Evolutionary conservation across 92 coral and sea anemone species (phyloP).

Genomic region (Nematostella vectensis): DNA sequence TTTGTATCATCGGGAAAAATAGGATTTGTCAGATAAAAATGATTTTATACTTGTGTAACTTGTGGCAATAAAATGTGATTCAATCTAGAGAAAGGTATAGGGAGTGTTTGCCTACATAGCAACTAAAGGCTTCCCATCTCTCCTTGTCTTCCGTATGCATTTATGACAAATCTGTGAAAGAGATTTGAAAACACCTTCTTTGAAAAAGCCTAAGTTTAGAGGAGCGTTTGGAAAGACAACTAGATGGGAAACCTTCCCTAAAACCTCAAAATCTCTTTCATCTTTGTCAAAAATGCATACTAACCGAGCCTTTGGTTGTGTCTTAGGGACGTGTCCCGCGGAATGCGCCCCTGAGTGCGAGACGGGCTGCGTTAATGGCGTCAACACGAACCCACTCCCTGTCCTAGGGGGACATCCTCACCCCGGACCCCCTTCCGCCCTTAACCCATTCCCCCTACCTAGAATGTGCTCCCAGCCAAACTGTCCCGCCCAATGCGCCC

Average conservation of each 20-base stretch:
- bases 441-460: slow-evolving; percentile 60
- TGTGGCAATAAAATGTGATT: too few species aligned
- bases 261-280: slow-evolving; percentile 4
- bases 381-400: slow-evolving; percentile 18
- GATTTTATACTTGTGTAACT: too few species aligned
- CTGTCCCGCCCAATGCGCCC: slow-evolving; percentile 73
- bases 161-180: slow-evolving; percentile 40
- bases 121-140: slow-evolving; percentile 73
- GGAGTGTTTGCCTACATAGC: too few species aligned
- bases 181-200: too few species aligned
- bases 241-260: slow-evolving; percentile 33
- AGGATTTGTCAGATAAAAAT: too few species aligned
- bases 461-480: slow-evolving; percentile 48
- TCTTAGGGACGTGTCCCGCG: slow-evolving; percentile 29
- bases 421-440: slow-evolving; percentile 74
- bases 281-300: slow-evolving; percentile 56
- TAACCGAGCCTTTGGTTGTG: slow-evolving; percentile 34
- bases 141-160: slow-evolving; percentile 31
- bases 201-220: too few species aligned
- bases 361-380: slow-evolving; percentile 12
- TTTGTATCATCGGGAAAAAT: too few species aligned
- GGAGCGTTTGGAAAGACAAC: too few species aligned
- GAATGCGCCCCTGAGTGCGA: slow-evolving; percentile 21
- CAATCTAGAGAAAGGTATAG: too few species aligned
- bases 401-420: slow-evolving; percentile 78